Evolutionary conservation across 1,140 invertebrate genomes (phyloP).

Genomic region (Bombus confusus): DNA sequence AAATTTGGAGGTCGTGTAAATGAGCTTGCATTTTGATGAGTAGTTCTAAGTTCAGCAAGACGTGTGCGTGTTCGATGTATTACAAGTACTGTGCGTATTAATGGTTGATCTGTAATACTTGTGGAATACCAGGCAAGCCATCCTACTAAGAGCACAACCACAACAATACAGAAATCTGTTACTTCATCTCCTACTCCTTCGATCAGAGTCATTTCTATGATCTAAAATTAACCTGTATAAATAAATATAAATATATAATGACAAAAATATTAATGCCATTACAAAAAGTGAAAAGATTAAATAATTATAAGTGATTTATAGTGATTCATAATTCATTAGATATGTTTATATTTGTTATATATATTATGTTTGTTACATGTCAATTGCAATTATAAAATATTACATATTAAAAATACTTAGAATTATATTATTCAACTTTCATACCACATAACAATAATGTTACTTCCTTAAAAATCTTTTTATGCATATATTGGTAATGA

Average conservation of each 20-base stretch:
- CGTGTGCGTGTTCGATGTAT: conserved; percentile 76
- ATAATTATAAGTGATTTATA: neutral
- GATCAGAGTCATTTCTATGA: conserved; percentile 85
- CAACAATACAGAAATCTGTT: conserved; percentile 86
- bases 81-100: conserved; percentile 83
- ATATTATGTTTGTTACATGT: neutral
- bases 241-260: neutral
- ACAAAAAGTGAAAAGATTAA: neutral
- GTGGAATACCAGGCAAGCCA: conserved; percentile 89
- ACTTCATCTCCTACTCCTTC: conserved; percentile 93
- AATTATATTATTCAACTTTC: neutral
- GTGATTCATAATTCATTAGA: neutral
- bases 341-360: neutral
- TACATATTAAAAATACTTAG: neutral
- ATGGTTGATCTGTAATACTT: conserved; percentile 81
- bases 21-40: conserved; percentile 57
- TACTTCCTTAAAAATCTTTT: neutral
- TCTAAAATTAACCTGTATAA: conserved; percentile 9
- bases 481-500: neutral
- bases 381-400: neutral
- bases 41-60: conserved; percentile 72
- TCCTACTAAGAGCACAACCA: conserved; percentile 85
- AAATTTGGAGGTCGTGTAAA: conserved; percentile 51
- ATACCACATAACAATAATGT: neutral
- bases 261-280: neutral